Conservation (phyloP, 2,888 invertebrate species). For the Oligia fasciuncula region DNA sequence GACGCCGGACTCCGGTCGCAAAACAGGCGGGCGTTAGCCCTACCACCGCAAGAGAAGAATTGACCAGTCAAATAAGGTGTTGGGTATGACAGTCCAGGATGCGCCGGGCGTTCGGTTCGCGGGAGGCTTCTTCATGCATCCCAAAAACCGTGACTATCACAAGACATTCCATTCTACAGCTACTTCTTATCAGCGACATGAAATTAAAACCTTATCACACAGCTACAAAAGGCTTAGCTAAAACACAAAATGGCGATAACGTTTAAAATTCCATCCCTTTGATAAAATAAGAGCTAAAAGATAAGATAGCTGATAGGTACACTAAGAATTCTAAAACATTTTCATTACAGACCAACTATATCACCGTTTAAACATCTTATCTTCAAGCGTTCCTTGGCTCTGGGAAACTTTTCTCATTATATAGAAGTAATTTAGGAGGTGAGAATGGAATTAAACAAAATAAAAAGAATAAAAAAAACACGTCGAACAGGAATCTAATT, state of each 20-base stretch:
- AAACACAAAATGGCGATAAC: slow-evolving; percentile 42
- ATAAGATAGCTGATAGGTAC: slow-evolving; percentile 55
- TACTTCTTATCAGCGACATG: slow-evolving; percentile 25
- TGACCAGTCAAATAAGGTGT: too few relatives aligned
- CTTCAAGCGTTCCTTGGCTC: slow-evolving; percentile 57
- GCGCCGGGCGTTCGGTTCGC: too few relatives aligned
- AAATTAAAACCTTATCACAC: slow-evolving; percentile 33
- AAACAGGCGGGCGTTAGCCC: too few relatives aligned
- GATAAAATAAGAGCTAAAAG: slow-evolving; percentile 51
- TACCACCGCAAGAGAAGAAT: too few relatives aligned
- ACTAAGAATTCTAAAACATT: slow-evolving; percentile 57
- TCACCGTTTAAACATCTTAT: slow-evolving; percentile 68
- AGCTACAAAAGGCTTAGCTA: slow-evolving; percentile 24
- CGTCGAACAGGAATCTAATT: slow-evolving; percentile 79
- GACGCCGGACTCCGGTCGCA: too few relatives aligned
- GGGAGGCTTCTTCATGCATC: too few relatives aligned
- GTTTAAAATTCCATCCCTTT: slow-evolving; percentile 49
- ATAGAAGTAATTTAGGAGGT: slow-evolving; percentile 77
- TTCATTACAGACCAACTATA: slow-evolving; percentile 64
- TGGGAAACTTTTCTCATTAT: slow-evolving; percentile 82
- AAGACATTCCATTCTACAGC: slow-evolving; percentile 1
- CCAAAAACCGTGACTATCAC: too few relatives aligned
- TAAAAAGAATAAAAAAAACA: slow-evolving; percentile 72
- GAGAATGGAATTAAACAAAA: slow-evolving; percentile 72
- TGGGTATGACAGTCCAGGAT: too few relatives aligned